A percentile compares a stretch with the other conserved stretches of the same genome.
Conservation (phyloP, 2,113 vertebrate species). For the Nycticryphes semicollaris region DNA sequence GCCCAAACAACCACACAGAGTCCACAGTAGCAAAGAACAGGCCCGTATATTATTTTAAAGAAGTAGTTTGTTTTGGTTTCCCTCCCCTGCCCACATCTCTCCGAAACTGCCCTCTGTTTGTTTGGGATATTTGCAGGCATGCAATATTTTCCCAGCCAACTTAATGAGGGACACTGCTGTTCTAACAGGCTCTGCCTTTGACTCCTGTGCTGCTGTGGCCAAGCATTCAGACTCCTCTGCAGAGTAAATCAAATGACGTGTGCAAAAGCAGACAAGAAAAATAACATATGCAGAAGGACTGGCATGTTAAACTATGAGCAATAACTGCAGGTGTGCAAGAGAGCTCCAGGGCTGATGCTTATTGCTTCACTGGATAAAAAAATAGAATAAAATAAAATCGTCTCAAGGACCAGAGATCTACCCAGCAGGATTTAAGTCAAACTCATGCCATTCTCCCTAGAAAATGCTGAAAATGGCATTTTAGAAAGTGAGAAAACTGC, state of each 20-base stretch:
- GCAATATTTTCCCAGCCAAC: not conserved
- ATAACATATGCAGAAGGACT: not conserved
- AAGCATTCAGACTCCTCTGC: not conserved
- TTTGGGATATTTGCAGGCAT: not conserved
- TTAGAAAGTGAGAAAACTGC: not conserved
- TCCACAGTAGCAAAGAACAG: not conserved
- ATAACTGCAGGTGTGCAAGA: conserved; percentile 37
- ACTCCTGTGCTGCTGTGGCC: not conserved
- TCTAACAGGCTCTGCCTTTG: not conserved
- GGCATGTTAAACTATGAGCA: conserved; percentile 4
- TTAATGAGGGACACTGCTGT: not conserved
- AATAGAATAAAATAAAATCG: not conserved
- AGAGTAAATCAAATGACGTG: not conserved
- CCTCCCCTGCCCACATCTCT: not conserved
- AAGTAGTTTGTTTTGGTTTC: conserved; percentile 24
- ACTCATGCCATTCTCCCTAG: not conserved
- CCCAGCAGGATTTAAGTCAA: not conserved
- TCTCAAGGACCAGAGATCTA: not conserved
- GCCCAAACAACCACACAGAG: conserved; percentile 2
- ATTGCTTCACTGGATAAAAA: not conserved
- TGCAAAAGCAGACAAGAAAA: conserved; percentile 25
- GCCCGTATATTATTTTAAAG: not conserved
- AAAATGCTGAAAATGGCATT: not conserved
- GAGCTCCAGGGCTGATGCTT: not conserved
- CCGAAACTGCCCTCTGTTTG: not conserved